phyloP scores from a whole-genome alignment of 2,797 vertebrate species.

The Bovichtus diacanthus region DNA sequence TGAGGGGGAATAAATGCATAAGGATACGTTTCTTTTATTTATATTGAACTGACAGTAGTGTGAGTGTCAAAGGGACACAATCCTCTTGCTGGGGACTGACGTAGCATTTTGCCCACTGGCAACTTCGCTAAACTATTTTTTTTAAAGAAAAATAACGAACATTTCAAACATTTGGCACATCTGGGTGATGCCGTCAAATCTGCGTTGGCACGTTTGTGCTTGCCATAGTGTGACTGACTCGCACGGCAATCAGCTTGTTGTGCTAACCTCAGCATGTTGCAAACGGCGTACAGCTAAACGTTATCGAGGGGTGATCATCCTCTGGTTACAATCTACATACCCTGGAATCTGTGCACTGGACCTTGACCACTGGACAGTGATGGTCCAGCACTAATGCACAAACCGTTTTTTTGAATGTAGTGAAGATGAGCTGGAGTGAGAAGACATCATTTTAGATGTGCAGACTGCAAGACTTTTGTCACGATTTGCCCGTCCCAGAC shows the following conservation, averaged over 20 bases:
- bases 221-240: too few species aligned
- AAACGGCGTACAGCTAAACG: background rate
- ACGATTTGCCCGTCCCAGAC: background rate
- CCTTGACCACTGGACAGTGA: background rate
- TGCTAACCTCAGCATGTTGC: too few species aligned
- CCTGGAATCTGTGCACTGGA: too few species aligned
- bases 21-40: background rate
- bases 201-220: too few species aligned
- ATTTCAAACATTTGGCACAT: too few species aligned
- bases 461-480: background rate
- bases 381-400: background rate
- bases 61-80: background rate
- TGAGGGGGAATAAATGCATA: background rate
- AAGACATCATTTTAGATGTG: too few species aligned
- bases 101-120: background rate
- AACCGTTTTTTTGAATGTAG: background rate
- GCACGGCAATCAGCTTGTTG: rapidly evolving
- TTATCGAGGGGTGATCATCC: too few species aligned
- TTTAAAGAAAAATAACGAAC: too few species aligned
- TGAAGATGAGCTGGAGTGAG: background rate
- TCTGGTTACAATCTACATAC: background rate
- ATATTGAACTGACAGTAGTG: background rate
- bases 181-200: too few species aligned
- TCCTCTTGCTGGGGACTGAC: background rate
- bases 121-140: background rate